These are phyloP conservation scores for Uloborus plumipes DNA, from an alignment of 2,888 invertebrate genomes.

Conservation along the genomic window DNA sequence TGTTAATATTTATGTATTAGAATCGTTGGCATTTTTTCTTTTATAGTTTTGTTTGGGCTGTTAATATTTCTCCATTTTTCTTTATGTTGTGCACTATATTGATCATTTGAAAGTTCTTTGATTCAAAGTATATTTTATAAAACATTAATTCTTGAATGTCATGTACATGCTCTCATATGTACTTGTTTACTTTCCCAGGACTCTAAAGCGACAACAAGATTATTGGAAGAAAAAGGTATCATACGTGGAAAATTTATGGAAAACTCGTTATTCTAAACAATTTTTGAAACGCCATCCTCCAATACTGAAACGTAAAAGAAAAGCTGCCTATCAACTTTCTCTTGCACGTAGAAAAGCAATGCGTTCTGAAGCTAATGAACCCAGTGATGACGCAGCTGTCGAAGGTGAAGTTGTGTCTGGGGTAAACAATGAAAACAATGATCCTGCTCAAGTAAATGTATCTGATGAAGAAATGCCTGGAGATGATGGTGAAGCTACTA, in stretches of 20 bases:
- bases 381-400: background rate
- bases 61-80: background rate
- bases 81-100: background rate
- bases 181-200: constrained; percentile 15
- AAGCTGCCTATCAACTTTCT: constrained; percentile 3
- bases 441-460: background rate
- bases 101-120: background rate
- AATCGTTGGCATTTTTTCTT: background rate
- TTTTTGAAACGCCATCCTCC: constrained; percentile 32
- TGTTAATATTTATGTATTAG: too few species aligned
- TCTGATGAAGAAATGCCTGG: background rate
- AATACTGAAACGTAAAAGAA: constrained; percentile 24
- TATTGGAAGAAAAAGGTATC: constrained; percentile 41
- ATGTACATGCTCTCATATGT: too few species aligned
- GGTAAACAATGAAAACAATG: too few species aligned
- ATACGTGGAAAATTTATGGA: constrained; percentile 31
- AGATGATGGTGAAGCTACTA: background rate
- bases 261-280: constrained; percentile 15
- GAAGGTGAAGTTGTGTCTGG: background rate
- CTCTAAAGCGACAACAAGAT: constrained; percentile 31
- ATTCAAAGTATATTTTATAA: too few species aligned
- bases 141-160: too few species aligned
- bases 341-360: background rate
- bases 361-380: too few species aligned
- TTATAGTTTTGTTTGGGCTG: background rate